Evolutionary conservation across 2,797 vertebrate species (phyloP).

Genomic region (Anguilla megastoma): DNA sequence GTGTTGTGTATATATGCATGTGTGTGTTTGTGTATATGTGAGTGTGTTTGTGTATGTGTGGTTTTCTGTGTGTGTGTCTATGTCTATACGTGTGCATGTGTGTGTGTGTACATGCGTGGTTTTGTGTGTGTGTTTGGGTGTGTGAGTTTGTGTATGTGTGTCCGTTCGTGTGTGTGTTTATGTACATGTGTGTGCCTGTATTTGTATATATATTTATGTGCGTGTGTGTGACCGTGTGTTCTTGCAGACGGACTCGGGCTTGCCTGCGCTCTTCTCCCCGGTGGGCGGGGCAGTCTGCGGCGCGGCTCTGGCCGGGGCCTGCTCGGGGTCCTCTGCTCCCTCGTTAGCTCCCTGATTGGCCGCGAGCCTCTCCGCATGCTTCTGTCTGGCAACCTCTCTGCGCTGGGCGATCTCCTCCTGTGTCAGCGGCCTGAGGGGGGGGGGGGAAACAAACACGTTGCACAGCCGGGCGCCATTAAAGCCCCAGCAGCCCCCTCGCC

Average conservation of each 20-base stretch:
- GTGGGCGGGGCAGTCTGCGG: slow-evolving; percentile 41
- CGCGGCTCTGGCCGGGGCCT: slow-evolving; percentile 39
- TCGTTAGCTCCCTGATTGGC: slow-evolving; percentile 57
- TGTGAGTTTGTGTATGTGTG: neutral
- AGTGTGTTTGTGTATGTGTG: neutral
- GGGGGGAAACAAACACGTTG: neutral
- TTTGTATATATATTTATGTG: neutral
- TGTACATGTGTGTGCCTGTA: neutral
- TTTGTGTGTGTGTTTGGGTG: no score
- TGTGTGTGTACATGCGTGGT: neutral
- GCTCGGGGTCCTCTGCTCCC: slow-evolving; percentile 47
- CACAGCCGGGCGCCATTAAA: neutral
- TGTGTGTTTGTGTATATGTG: neutral
- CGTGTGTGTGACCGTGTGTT: neutral
- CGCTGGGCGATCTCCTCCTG: slow-evolving; percentile 85
- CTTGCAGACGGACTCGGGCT: slow-evolving; percentile 15
- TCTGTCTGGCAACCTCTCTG: slow-evolving; percentile 76
- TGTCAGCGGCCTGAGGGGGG: slow-evolving; percentile 77
- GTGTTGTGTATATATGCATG: neutral
- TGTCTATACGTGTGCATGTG: neutral
- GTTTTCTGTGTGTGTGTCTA: neutral
- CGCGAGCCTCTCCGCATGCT: slow-evolving; percentile 81
- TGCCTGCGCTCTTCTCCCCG: slow-evolving; percentile 58
- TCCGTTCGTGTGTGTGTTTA: neutral
- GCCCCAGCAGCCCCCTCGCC: neutral